Evolutionary conservation across 2,113 vertebrate species (phyloP), one percentile per base, ranked within the genome.

Genomic region (Corvus moneduloides): DNA sequence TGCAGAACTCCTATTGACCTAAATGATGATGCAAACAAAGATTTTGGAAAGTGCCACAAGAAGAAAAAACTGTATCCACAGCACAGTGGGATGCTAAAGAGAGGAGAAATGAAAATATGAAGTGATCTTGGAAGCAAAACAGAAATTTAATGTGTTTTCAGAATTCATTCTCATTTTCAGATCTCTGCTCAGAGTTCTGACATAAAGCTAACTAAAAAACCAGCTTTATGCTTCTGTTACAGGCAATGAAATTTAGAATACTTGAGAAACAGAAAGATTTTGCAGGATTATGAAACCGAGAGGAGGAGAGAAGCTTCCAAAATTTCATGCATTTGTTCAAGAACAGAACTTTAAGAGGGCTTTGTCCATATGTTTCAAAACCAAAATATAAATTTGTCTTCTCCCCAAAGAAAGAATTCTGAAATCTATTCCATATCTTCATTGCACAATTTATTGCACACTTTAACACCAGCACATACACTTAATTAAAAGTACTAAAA

Each of bases 401-500:
- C 24, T 76, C 9, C 14, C 4, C 63, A 15, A 39, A 84, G 63
- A 84, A 94, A 81, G 27, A 58, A 35, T 89, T 91, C 75, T 84
- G 41, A 84, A 96, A 48, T 66, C 18, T 75, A 72, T 48, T 92
- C 59, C 2, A 5, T 37, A 43, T 73, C 43, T 87, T 81, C 73
- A 32, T 39, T 33, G 68, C 67, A 83, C 33, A 84, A 82, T 51
- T 80, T 73, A 59, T 76, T 84, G 62, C 63, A 59, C 13, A 48
- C 5, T 13, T 4, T 72, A 93, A 64, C 68, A 83, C 24, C 27
- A 90, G 88, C 13, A 78, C 28, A 64, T 49, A 74, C 13, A 66
- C 72, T 92, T 93, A 67, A 92, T 90, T 89, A 82, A 89, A 90
- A 81, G 41, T 72, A 61, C 21, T 68, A 61, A 89, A 89, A 89